A percentile compares a stretch with the other conserved stretches of the same genome.
phyloP scores from a whole-genome alignment of 2,797 vertebrate species.

The Anolis apletophallus region DNA sequence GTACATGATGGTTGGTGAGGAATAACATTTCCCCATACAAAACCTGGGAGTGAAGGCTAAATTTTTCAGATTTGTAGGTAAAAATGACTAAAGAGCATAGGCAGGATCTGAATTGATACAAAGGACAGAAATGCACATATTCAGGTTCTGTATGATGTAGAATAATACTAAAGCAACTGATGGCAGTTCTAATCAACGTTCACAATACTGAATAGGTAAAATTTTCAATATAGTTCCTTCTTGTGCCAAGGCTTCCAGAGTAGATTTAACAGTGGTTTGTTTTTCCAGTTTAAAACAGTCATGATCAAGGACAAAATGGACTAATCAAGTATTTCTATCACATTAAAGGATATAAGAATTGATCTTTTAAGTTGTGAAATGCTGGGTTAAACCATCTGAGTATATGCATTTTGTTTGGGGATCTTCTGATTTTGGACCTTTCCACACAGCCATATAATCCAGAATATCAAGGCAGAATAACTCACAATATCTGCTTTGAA shows the following conservation, averaged over 20 bases:
- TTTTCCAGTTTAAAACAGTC: background rate
- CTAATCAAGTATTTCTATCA: background rate
- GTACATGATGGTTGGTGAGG: constrained; percentile 1
- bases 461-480: too few species aligned
- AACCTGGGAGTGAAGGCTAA: background rate
- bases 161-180: background rate
- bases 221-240: background rate
- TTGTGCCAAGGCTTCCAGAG: background rate
- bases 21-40: background rate
- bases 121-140: background rate
- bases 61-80: background rate
- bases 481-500: too few species aligned
- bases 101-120: background rate
- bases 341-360: background rate
- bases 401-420: background rate
- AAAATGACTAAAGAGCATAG: background rate
- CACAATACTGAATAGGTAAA: background rate
- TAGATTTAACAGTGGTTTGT: background rate
- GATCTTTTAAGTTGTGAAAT: background rate
- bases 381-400: too few species aligned
- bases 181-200: background rate
- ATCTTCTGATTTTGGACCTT: too few species aligned
- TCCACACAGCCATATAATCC: too few species aligned
- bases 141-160: accelerated
- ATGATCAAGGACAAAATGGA: background rate